Conservation (phyloP, 2,113 vertebrate species). For the Nematolebias whitei region DNA sequence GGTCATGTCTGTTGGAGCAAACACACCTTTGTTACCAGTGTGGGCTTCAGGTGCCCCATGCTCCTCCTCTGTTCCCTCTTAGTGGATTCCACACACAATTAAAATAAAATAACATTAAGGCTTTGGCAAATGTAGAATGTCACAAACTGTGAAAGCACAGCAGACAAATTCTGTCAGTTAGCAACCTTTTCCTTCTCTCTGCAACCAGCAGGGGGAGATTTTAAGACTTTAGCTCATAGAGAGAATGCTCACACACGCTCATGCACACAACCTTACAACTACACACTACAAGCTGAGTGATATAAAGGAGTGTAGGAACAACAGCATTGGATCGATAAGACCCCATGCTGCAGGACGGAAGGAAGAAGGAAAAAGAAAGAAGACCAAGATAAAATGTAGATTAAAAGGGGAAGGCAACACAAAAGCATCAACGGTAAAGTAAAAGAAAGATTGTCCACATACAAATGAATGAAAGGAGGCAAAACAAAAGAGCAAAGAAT, state of each 20-base stretch:
- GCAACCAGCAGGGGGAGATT: conserved; percentile 10
- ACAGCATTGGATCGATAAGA: conserved; percentile 56
- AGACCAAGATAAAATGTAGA: too few species aligned
- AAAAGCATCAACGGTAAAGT: not conserved
- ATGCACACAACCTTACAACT: not conserved
- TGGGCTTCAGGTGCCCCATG: conserved; percentile 14
- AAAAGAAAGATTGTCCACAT: not conserved
- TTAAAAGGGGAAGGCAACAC: too few species aligned
- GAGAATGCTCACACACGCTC: conserved; percentile 27
- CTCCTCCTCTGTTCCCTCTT: conserved; percentile 40
- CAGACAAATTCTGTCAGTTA: not conserved
- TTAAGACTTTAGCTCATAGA: conserved; percentile 42
- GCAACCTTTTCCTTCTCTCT: conserved; percentile 5
- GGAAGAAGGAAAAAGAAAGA: not conserved
- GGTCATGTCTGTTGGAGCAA: conserved; percentile 4
- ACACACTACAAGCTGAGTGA: conserved; percentile 42
- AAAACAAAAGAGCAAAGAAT: conserved; percentile 1
- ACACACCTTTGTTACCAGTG: conserved; percentile 57
- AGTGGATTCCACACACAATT: conserved; percentile 17
- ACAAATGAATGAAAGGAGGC: too few species aligned
- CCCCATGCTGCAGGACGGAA: not conserved
- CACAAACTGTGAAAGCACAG: not conserved
- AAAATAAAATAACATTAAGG: conserved; percentile 24
- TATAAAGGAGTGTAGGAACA: conserved; percentile 43
- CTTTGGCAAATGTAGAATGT: not conserved